Evolutionary conservation across 2,113 vertebrate genomes (phyloP), one percentile per base, ranked within the genome.

Genomic region (Pluvianellus socialis): DNA sequence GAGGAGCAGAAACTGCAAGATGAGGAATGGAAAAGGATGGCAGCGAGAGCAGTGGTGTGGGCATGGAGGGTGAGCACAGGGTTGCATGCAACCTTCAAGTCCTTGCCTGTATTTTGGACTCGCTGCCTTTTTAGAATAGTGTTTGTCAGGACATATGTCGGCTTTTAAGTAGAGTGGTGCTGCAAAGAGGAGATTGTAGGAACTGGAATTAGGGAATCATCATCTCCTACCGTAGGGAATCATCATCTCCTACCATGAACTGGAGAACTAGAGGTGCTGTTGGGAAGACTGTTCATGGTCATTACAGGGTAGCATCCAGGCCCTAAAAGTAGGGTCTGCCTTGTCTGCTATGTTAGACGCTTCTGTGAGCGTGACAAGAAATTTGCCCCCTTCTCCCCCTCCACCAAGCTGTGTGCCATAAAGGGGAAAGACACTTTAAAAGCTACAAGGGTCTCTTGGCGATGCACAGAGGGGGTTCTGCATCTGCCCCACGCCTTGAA

Each of bases 401-500:
- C 83, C 10, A 7, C 81, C 81, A 65, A 28, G 80, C 91, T 75
- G 68, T 59, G 53, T 38, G 33, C 79, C 93, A 77, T 82, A 40
- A 92, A 83, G 35, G 44, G 65, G 49, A 92, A 56, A 73, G 77
- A 75, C 44, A 24, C 67, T 93, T 94, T 70, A 92, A 95, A 95
- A 91, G 72, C 70, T 73, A 65, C 84, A 73, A 66, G 88, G 55
- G 65, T 92, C 74, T 92, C 93, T 80, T 87, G 91, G 85, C 88
- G 93, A 38, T 75, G 40, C 86, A 72, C 71, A 56, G 86, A 74
- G 86, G 77, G 95, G 67, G 20, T 38, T 93, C 94, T 85, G 94
- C 93, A 84, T 95, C 92, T 97, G 93, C 85, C 94, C 86, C 79
- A 55, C 0, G 80, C 92, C 92, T 97, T 63, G 21, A 80, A 85